Evolutionary conservation across 2,797 vertebrate genomes (phyloP), one percentile per base, ranked within the genome.

Genomic region (Decapterus maruadsi): DNA sequence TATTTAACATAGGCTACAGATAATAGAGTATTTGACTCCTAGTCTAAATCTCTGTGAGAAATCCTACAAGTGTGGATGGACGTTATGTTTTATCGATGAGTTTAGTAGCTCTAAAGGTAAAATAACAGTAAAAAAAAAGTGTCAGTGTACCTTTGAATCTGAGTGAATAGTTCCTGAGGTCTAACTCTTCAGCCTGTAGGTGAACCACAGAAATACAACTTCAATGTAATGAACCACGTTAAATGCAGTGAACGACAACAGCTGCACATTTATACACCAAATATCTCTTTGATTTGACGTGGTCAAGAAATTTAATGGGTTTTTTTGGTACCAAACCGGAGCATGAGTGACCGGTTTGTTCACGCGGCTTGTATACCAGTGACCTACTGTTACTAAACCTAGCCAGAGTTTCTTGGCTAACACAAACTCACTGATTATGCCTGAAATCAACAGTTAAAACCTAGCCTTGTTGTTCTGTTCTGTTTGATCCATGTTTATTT

Each of bases 201-300:
- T 72, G 40, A 72, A 31, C 17, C 55, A 43, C 45, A 63, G 14
- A 66, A 17, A 59, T 42, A 0, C n/a, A 64, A 55, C 11, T 63
- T 46, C 61, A 38, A 72, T 10, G 48, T 72, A 56, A 50, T 6
- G 50, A 63, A 31, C 20, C 26, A 68, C 54, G 68, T 77, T 19
- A 59, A 59, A 53, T 14, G 50, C 22, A 26, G 11, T 53, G 50
- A 26, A 13, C 13, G 50, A 26, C 4, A 54, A 60, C 2, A 58
- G 42, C 42, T 75, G 48, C 40, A n/a, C 61, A 50, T 58, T 72
- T 59, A 6, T 16, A 17, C 42, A 13, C 17, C 1, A 0, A 42
- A 22, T 26, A 10, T 13, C 63, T 68, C 10, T 31, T 59, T 55
- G 31, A 50, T 43, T n/a, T 13, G 26, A 56, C 11, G 1, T 3